Percentiles rank a stretch among this genome's conserved stretches.
Conservation (phyloP, 1,140 invertebrate genomes). For the Trachelipus rathkii region DNA sequence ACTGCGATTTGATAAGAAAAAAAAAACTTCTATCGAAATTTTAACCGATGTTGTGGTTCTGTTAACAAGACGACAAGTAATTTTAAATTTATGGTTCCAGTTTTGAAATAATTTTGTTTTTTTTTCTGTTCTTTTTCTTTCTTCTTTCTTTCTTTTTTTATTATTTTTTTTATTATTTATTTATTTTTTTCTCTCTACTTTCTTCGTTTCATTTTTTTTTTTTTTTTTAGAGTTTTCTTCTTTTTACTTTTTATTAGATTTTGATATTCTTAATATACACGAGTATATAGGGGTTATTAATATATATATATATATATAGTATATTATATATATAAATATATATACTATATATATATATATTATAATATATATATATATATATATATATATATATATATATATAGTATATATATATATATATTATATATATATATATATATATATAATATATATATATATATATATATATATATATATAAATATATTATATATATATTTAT, state of each 20-base stretch:
- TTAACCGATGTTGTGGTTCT: background rate
- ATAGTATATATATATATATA: background rate
- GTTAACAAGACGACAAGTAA: conserved; percentile 4
- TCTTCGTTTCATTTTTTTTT: background rate
- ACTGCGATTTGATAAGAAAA: background rate
- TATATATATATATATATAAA: conserved; percentile 5
- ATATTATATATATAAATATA: no score
- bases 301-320: background rate
- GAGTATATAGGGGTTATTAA: background rate
- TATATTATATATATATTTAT: conserved; percentile 1
- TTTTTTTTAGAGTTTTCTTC: background rate
- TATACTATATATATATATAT: no score
- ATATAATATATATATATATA: background rate
- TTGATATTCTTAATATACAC: background rate
- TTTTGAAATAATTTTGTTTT: background rate
- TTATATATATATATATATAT: background rate
- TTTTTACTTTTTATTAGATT: background rate
- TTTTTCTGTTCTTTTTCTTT: background rate
- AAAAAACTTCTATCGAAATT: background rate
- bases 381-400: no score
- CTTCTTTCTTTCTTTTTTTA: background rate
- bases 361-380: no score
- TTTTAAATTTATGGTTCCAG: background rate
- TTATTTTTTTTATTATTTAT: background rate
- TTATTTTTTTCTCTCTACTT: background rate